Evolutionary conservation across 1,140 invertebrate genomes (phyloP).

Genomic region (Apis mellifera): Amel_HAv3.1 CM009940.2:8615001-8615500

Average conservation of each 20-base stretch:
- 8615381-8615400: slow-evolving; percentile 65
- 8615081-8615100: slow-evolving; percentile 42
- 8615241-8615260: slow-evolving; percentile 48
- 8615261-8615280: slow-evolving; percentile 70
- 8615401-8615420: slow-evolving; percentile 45
- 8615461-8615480: not conserved
- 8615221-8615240: slow-evolving; percentile 65
- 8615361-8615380: slow-evolving; percentile 24
- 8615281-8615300: slow-evolving; percentile 76
- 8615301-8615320: slow-evolving; percentile 76
- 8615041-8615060: not conserved
- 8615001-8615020: not conserved
- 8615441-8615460: not conserved
- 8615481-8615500: not conserved
- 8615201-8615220: slow-evolving; percentile 63
- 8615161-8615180: not conserved
- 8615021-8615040: too few species aligned
- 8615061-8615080: not conserved
- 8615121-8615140: slow-evolving; percentile 24
- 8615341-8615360: slow-evolving; percentile 48
- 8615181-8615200: slow-evolving; percentile 15
- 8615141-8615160: slow-evolving; percentile 59
- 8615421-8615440: slow-evolving; percentile 32
- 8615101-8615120: slow-evolving; percentile 3
- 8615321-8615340: slow-evolving; percentile 50